A percentile compares a stretch with the other conserved stretches of the same genome.
phyloP scores from a whole-genome alignment of 2,888 invertebrate genomes.

The Nematopogon swammerdamellus region DNA sequence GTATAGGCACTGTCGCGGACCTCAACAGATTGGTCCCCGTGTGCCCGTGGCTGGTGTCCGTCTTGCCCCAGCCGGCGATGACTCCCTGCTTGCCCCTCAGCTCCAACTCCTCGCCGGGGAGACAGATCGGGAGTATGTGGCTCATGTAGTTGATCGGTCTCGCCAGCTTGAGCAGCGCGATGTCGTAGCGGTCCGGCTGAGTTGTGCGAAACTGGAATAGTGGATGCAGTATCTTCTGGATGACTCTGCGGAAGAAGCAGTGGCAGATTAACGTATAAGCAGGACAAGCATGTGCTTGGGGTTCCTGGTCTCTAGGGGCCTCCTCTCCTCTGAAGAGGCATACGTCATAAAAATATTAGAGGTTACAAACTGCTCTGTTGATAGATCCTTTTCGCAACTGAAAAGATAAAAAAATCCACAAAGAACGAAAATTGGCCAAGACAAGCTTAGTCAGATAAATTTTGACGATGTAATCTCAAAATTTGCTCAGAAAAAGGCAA shows the following conservation, averaged over 20 bases:
- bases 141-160: constrained; percentile 60
- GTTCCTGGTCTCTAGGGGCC: too few species aligned
- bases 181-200: constrained; percentile 79
- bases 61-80: constrained; percentile 85
- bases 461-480: too few species aligned
- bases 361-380: too few species aligned
- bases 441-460: too few species aligned
- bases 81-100: constrained; percentile 36
- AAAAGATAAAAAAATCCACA: too few species aligned
- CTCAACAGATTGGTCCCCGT: constrained; percentile 78
- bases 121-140: constrained; percentile 77
- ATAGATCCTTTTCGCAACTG: too few species aligned
- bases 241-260: constrained; percentile 50
- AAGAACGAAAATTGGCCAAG: too few species aligned
- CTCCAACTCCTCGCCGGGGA: constrained; percentile 55
- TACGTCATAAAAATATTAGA: too few species aligned
- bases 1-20: constrained; percentile 77
- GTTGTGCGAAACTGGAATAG: constrained; percentile 77
- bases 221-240: constrained; percentile 75
- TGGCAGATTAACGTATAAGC: too few species aligned
- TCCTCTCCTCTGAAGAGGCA: too few species aligned
- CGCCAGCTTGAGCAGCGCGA: constrained; percentile 71
- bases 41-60: constrained; percentile 66
- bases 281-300: too few species aligned
- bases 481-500: too few species aligned